Evolutionary conservation across 2,888 invertebrate species (phyloP), one percentile per base, ranked within the genome.

Genomic region (Drosophila phalerata): DNA sequence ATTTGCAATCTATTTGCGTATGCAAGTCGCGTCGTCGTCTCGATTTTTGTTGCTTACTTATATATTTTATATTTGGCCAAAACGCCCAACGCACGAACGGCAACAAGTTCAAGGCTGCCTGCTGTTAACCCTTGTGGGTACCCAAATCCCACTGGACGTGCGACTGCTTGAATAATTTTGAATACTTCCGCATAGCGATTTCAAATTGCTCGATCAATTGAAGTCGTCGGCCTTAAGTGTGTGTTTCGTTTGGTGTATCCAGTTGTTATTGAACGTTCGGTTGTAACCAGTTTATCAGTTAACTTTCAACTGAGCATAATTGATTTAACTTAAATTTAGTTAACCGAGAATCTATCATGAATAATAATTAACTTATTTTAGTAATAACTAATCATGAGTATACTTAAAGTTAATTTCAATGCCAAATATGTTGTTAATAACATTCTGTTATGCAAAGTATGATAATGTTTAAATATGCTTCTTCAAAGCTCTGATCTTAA

Each of bases 41-140:
- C n/a, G 15, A 22, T 25, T 57, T 56, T 37, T 15, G 45, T 25
- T 37, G n/a, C n/a, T 22, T 17, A n/a, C n/a, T n/a, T n/a, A n/a
- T n/a, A n/a, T n/a, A 10, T 22, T 40, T 37, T 11, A 22, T 52
- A 52, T 28, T 52, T 25, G 45, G 15, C 1, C 10, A 15, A 28
- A 28, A 13, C 34, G 15, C 71, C 61, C 63, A 58, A 37, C 48
- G 58, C 63, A 65, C 73, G 68, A 69, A 56, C 47, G 19, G 2
- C 19, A 22, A 38, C 65, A 73, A 85, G 77, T 79, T 82, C 77
- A 85, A 77, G 80, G 79, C 57, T 71, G 42, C 10, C 10, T 8
- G 13, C 30, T 34, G 32, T 60, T 69, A 57, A 48, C 64, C 52
- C 69, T 71, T 62, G 15, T 51, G 30, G 47, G 61, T 66, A 37